phyloP scores from a whole-genome alignment of 2,888 invertebrate species.

The Epinotia bilunana region DNA sequence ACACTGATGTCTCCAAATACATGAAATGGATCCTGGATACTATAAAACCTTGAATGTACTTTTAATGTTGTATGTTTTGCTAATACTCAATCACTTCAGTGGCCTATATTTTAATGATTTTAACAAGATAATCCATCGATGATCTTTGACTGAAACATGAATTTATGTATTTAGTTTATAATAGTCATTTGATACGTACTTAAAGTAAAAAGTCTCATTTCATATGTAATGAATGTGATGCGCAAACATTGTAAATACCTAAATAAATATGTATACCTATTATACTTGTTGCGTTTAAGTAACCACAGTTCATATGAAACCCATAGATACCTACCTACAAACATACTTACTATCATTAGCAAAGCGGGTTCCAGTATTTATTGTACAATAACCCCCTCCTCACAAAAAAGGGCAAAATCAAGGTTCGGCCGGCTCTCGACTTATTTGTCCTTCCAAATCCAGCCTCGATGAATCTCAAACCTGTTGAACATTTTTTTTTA shows the following conservation, averaged over 20 bases:
- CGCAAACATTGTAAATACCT: not conserved
- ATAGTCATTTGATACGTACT: not conserved
- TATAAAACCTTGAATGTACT: slow-evolving; percentile 46
- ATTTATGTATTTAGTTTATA: not conserved
- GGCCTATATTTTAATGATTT: not conserved
- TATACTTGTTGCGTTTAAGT: not conserved
- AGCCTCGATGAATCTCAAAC: too few relatives aligned
- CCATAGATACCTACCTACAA: too few relatives aligned
- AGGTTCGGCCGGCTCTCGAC: too few relatives aligned
- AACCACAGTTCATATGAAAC: too few relatives aligned
- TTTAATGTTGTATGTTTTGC: not conserved
- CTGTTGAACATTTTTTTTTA: too few relatives aligned
- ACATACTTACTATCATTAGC: too few relatives aligned
- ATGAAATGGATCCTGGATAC: slow-evolving; percentile 68
- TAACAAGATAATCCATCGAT: not conserved
- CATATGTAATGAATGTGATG: not conserved
- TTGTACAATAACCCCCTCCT: too few relatives aligned
- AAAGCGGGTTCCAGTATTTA: too few relatives aligned
- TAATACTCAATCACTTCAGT: not conserved
- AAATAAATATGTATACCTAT: not conserved
- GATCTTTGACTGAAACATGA: not conserved
- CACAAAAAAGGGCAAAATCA: too few relatives aligned
- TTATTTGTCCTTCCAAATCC: too few relatives aligned
- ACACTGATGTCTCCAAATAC: slow-evolving; percentile 68
- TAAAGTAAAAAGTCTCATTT: not conserved